phyloP scores from a whole-genome alignment of 2,113 vertebrate genomes.

The Callipepla californica region DNA sequence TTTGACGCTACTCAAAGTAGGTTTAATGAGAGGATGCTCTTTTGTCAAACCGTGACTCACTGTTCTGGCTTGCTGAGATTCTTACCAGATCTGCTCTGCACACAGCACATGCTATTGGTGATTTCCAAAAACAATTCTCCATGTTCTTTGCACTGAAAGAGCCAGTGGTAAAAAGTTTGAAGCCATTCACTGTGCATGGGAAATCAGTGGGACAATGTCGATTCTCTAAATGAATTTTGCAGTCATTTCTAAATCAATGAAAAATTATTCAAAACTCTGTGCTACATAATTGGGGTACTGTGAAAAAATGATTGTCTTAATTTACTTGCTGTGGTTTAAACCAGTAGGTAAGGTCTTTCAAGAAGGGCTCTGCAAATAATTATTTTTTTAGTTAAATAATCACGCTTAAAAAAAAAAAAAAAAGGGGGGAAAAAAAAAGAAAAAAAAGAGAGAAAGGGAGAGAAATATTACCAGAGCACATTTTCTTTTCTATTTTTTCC shows the following conservation, averaged over 20 bases:
- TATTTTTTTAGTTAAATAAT: not conserved
- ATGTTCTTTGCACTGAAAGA: not conserved
- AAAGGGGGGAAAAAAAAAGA: not conserved
- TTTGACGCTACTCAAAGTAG: not conserved
- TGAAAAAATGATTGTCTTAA: not conserved
- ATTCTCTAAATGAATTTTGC: not conserved
- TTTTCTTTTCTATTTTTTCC: slow-evolving; percentile 16
- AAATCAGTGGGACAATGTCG: not conserved
- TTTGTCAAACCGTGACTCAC: not conserved
- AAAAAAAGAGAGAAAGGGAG: no score
- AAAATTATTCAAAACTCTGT: not conserved
- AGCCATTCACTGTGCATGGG: not conserved
- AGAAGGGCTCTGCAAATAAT: not conserved
- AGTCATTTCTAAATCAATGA: not conserved
- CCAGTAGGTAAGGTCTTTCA: not conserved
- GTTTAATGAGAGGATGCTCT: not conserved
- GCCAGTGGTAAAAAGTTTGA: not conserved
- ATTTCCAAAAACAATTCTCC: not conserved
- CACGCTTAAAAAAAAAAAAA: not conserved
- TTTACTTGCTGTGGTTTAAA: not conserved
- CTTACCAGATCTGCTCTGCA: not conserved
- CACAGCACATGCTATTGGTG: not conserved
- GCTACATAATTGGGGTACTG: not conserved
- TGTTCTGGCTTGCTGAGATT: not conserved
- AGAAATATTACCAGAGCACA: not conserved